Percentiles rank a stretch among this genome's conserved stretches.
Conservation (phyloP, 2,113 vertebrate species). For the Nibea coibor region DNA sequence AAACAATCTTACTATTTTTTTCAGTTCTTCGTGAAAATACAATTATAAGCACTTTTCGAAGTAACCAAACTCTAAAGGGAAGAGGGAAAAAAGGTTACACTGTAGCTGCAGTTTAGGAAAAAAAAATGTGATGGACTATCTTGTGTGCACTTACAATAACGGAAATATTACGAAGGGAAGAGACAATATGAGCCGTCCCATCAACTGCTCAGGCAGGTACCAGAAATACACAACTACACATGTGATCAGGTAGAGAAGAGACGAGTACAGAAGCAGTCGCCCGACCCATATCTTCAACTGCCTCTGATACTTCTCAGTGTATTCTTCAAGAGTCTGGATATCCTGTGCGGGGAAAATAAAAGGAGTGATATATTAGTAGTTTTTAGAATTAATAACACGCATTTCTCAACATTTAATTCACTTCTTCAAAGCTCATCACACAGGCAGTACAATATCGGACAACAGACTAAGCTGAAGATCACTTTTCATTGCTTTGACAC, state of each 20-base stretch:
- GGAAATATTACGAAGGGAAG: constrained; percentile 94
- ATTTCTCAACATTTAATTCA: background rate
- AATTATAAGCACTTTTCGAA: constrained; percentile 92
- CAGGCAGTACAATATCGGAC: background rate
- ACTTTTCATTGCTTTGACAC: background rate
- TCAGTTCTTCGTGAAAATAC: constrained; percentile 93
- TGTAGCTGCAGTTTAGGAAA: background rate
- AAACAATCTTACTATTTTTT: constrained; percentile 90
- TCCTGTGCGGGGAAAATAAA: constrained; percentile 82
- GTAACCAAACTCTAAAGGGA: constrained; percentile 89
- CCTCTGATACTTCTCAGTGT: constrained; percentile 94
- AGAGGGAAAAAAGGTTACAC: background rate
- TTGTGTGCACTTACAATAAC: constrained; percentile 91
- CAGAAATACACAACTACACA: constrained; percentile 92
- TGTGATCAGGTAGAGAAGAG: constrained; percentile 89
- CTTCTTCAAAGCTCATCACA: background rate
- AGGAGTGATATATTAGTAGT: background rate
- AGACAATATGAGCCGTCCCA: constrained; percentile 88
- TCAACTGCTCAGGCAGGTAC: constrained; percentile 93
- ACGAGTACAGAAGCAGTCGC: constrained; percentile 93
- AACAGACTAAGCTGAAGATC: background rate
- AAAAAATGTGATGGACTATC: background rate
- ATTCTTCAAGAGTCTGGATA: constrained; percentile 92
- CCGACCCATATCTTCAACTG: constrained; percentile 94
- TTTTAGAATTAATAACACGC: background rate